A percentile compares a stretch with the other conserved stretches of the same genome.
These are phyloP conservation scores for Drosophila nebulosa DNA, from an alignment of 1,140 invertebrate genomes.

Conservation along the genomic window DNA sequence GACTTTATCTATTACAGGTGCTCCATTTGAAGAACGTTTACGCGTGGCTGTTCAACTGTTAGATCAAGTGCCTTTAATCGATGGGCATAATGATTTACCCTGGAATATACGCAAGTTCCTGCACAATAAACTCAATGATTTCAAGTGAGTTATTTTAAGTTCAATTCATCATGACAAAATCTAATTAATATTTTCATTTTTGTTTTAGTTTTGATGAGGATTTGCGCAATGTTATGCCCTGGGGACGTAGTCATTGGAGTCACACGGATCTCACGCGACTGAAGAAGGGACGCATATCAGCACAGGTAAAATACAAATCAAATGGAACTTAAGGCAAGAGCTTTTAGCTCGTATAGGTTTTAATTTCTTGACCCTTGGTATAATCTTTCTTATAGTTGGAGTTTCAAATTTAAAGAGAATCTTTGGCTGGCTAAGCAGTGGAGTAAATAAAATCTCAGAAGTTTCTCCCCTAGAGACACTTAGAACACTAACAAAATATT, in stretches of 20 bases:
- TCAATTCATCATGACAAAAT: conserved; percentile 20
- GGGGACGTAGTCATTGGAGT: conserved; percentile 89
- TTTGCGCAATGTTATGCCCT: conserved; percentile 87
- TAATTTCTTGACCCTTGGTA: neutral
- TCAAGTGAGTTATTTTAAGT: conserved; percentile 83
- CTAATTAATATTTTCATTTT: conserved; percentile 41
- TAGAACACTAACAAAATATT: too few relatives aligned
- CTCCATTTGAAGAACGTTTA: conserved; percentile 85
- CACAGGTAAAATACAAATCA: conserved; percentile 85
- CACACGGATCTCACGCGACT: conserved; percentile 92
- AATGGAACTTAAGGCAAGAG: neutral
- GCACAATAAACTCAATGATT: conserved; percentile 91
- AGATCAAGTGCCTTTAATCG: conserved; percentile 85
- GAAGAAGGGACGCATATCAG: conserved; percentile 90
- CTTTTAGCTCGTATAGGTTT: neutral
- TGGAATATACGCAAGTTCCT: conserved; percentile 94
- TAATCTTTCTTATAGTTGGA: too few relatives aligned
- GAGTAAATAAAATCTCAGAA: too few relatives aligned
- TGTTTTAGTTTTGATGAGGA: conserved; percentile 84
- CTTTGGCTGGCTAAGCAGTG: too few relatives aligned
- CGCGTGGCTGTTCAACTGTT: conserved; percentile 84
- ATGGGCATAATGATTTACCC: conserved; percentile 95
- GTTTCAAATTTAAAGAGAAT: too few relatives aligned
- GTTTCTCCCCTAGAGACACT: too few relatives aligned
- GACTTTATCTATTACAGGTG: conserved; percentile 64